Conservation (phyloP, 2,888 invertebrate genomes). For the Drosophila mettleri region DNA sequence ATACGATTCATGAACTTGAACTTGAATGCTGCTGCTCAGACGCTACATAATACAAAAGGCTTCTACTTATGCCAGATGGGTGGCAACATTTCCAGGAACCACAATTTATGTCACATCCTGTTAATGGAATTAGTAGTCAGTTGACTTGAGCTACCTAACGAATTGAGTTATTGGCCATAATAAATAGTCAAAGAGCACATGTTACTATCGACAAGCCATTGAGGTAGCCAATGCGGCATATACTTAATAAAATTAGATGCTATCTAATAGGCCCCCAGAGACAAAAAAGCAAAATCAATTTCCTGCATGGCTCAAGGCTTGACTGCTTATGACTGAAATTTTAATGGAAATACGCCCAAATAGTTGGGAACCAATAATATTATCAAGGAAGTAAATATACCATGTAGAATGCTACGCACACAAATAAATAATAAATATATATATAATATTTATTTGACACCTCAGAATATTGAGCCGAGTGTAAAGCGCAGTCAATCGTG, state of each 20-base stretch:
- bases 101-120: background rate
- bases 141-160: background rate
- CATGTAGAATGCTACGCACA: background rate
- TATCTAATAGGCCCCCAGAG: conserved; percentile 5
- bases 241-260: conserved; percentile 40
- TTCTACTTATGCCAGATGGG: background rate
- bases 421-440: background rate
- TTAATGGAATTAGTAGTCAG: background rate
- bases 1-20: background rate
- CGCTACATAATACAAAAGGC: background rate
- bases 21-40: background rate
- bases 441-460: background rate
- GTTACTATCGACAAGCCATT: background rate
- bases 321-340: conserved; percentile 15
- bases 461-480: background rate
- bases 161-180: conserved; percentile 37
- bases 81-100: background rate
- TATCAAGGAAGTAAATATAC: conserved; percentile 1
- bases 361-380: background rate
- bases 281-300: conserved; percentile 28
- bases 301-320: conserved; percentile 8
- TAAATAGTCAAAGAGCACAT: conserved; percentile 25
- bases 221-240: conserved; percentile 15
- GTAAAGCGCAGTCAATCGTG: background rate
- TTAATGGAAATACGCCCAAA: background rate